Evolutionary conservation across 2,797 vertebrate genomes (phyloP).

Genomic region (Silurus lanzhouensis): DNA sequence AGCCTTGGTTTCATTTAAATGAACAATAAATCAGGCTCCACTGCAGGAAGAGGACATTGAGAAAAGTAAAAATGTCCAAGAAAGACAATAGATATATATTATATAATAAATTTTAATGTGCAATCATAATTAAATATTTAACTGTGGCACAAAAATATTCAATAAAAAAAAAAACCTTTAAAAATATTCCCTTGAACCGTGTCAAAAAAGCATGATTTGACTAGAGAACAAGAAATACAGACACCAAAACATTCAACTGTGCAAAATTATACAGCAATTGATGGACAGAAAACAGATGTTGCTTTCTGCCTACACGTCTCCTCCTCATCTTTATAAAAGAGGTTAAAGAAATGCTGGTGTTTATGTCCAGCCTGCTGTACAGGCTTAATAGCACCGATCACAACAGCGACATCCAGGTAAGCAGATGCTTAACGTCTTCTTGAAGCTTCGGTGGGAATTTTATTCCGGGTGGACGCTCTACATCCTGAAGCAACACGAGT

Average conservation of each 20-base stretch:
- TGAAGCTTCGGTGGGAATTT: conserved; percentile 44
- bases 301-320: background rate
- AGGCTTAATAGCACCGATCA: conserved; percentile 28
- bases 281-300: conserved; percentile 37
- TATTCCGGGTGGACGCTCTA: conserved; percentile 51
- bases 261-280: conserved; percentile 58
- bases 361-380: conserved; percentile 23
- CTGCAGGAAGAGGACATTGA: background rate
- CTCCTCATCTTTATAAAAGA: background rate
- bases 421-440: conserved; percentile 50
- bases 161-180: conserved; percentile 48
- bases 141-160: conserved; percentile 59
- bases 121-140: conserved; percentile 59
- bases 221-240: conserved; percentile 46
- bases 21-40: background rate
- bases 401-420: conserved; percentile 40
- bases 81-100: conserved; percentile 1
- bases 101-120: conserved; percentile 59
- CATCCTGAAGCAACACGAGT: conserved; percentile 50
- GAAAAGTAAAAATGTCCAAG: background rate
- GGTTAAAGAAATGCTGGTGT: conserved; percentile 31
- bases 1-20: background rate
- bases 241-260: conserved; percentile 56
- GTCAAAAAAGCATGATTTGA: conserved; percentile 37
- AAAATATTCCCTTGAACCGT: conserved; percentile 19